A percentile compares a stretch with the other conserved stretches of the same genome.
phyloP scores from a whole-genome alignment of 2,888 invertebrate genomes.

The Drosophila suboccidentalis region DNA sequence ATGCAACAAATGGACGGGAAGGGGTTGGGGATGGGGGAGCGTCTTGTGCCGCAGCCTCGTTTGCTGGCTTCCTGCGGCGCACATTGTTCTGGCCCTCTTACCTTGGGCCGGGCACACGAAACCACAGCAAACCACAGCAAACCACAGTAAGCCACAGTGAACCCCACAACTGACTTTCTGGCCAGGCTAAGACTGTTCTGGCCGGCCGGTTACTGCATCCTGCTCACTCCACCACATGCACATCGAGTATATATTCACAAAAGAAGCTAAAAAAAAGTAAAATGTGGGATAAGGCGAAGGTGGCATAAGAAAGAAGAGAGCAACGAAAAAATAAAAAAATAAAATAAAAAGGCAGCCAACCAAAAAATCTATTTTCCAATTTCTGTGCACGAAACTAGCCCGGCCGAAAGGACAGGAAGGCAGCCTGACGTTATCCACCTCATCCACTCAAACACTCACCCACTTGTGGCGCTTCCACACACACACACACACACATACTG shows the following conservation, averaged over 20 bases:
- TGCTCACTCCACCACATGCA: constrained; percentile 28
- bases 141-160: constrained; percentile 9
- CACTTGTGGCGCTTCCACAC: constrained; percentile 79
- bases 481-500: constrained; percentile 45
- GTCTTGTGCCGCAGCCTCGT: constrained; percentile 48
- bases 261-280: constrained; percentile 32
- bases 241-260: constrained; percentile 16
- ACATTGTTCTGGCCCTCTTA: constrained; percentile 56
- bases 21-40: constrained; percentile 32
- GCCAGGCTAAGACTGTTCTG: constrained; percentile 7
- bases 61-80: constrained; percentile 37
- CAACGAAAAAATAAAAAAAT: not conserved
- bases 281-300: not conserved
- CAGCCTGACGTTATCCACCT: constrained; percentile 47
- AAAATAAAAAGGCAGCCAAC: constrained; percentile 73
- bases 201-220: constrained; percentile 42
- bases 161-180: constrained; percentile 43
- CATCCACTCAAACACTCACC: constrained; percentile 56
- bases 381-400: constrained; percentile 72
- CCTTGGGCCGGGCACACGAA: constrained; percentile 49
- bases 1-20: constrained; percentile 63
- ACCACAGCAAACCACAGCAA: constrained; percentile 20
- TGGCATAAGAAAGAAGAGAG: constrained; percentile 1
- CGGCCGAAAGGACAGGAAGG: constrained; percentile 6
- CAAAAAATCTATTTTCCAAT: constrained; percentile 83